Base-by-base conservation (phyloP, 2,888 invertebrate genomes). In the Thymelicus sylvestris region DNA sequence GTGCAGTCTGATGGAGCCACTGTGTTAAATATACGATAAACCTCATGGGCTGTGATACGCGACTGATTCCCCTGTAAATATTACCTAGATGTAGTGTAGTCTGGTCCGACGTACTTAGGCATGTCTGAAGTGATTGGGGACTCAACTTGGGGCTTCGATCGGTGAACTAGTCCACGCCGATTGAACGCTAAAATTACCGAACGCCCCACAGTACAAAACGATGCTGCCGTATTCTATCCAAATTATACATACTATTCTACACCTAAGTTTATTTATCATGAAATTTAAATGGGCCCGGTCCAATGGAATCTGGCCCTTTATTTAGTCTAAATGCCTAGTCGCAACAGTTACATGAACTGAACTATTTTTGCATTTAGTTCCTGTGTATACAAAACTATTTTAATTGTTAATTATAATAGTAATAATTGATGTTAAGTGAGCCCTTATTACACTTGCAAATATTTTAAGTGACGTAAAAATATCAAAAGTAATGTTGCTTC, bases 31-130 rank as follows among this genome's bases (percentile, higher is more conserved):
- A 67, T 74, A 77, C 77, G 74, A 75, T 77, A 74, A 75, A 78
- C 76, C 77, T 79, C 73, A 74, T 78, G 74, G 84, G 84, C 85
- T 83, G 85, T 85, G 84, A 84, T 81, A 81, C 77, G 82, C 78
- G 85, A 85, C 85, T 82, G 85, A 84, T 77, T 79, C 79, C 80
- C 80, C 78, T 79, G 76, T 77, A 80, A 77, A 80, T 83, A 82
- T 76, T 74, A 75, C 77, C 67, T 83, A 83, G 79, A 74, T 74
- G 73, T 78, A 79, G 78, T 62, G 70, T 72, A 68, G 71, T 72
- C 47, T 44, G 70, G 39, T 38, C 62, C 57, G 13, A 66, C 65
- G 76, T 76, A 77, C 75, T 74, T 75, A 73, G 74, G 68, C 55
- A 38, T 62, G 67, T 67, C 73, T 59, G 59, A 38, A 15, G n/a